Evolutionary conservation across 2,888 invertebrate species (phyloP).

Genomic region (Ophion ventricosus): DNA sequence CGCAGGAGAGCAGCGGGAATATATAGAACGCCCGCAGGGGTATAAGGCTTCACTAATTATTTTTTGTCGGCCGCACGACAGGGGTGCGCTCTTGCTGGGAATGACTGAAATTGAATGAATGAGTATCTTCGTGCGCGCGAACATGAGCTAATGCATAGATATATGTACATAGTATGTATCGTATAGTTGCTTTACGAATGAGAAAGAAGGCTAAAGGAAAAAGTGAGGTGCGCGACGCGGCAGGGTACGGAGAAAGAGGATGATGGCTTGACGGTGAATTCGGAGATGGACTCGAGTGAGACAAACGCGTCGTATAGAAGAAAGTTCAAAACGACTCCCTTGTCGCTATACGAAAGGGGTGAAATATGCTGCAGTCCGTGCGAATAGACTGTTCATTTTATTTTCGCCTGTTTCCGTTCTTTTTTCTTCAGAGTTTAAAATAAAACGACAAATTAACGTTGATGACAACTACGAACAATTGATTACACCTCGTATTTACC

Average conservation of each 20-base stretch:
- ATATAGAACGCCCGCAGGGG: conserved; percentile 72
- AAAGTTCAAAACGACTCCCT: conserved; percentile 51
- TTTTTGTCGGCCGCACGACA: conserved; percentile 82
- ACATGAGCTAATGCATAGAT: conserved; percentile 45
- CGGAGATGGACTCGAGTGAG: conserved; percentile 61
- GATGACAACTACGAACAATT: conserved; percentile 28
- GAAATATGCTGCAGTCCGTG: conserved; percentile 69
- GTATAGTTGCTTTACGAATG: conserved; percentile 42
- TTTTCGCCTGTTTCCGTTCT: conserved; percentile 41
- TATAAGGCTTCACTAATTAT: conserved; percentile 83
- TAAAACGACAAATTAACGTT: conserved; percentile 25
- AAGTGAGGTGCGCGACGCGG: conserved; percentile 48
- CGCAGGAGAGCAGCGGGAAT: conserved; percentile 57
- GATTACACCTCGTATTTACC: conserved; percentile 11
- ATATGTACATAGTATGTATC: conserved; percentile 16
- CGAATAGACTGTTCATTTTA: conserved; percentile 75
- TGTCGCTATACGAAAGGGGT: conserved; percentile 35
- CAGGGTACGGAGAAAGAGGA: conserved; percentile 39
- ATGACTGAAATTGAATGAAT: conserved; percentile 83
- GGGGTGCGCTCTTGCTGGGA: conserved; percentile 80
- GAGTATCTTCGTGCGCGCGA: conserved; percentile 74
- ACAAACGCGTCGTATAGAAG: conserved; percentile 44
- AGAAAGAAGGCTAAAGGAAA: conserved; percentile 55
- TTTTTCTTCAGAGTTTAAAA: conserved; percentile 16
- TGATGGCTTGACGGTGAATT: conserved; percentile 51